Evolutionary conservation across 2,797 vertebrate species (phyloP), one percentile per base, ranked within the genome.

Genomic region (Leptodactylus fallax): DNA sequence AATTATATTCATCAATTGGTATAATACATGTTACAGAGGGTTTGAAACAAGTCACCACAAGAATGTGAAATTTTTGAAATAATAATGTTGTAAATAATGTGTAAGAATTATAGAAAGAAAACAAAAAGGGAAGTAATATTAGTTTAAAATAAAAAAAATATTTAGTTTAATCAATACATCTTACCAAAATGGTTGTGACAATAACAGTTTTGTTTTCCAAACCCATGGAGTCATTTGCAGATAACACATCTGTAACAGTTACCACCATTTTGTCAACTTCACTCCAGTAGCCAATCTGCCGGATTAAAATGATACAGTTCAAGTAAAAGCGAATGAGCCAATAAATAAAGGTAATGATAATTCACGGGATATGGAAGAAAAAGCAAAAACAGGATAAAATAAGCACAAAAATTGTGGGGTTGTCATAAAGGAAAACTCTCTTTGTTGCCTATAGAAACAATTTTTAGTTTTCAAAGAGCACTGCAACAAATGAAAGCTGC

Each of bases 171-270:
- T 11, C 19, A 27, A 58, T 80, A 47, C 16, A 11, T 77, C 87
- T 96, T 97, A 99, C 98, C 97, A 99, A 95, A 92, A 99, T 99
- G 67, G 98, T 99, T 85, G 98, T 99, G 92, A 99, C 98, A 87
- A 99, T 97, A 83, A 99, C 98, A 0, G 98, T 99, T 94, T 99
- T 99, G 94, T 99, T 99, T 93, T 99, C 98, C 95, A 99, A 96
- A 91, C 97, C 98, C 61, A 97, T 97, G 25, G 98, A 96, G 71
- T 99, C 98, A 78, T 99, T 99, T 89, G 95, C 94, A 89, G 96
- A 95, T 79, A 97, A 96, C 21, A 97, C 95, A 19, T 99, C 98
- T 0, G 96, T 96, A 90, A 98, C 97, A 90, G 98, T 99, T 81
- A 99, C 98, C 10, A 97, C 98, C 98, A 99, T 99, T 96, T 97